phyloP scores from a whole-genome alignment of 2,888 invertebrate genomes.

The Drosophila conformis region DNA sequence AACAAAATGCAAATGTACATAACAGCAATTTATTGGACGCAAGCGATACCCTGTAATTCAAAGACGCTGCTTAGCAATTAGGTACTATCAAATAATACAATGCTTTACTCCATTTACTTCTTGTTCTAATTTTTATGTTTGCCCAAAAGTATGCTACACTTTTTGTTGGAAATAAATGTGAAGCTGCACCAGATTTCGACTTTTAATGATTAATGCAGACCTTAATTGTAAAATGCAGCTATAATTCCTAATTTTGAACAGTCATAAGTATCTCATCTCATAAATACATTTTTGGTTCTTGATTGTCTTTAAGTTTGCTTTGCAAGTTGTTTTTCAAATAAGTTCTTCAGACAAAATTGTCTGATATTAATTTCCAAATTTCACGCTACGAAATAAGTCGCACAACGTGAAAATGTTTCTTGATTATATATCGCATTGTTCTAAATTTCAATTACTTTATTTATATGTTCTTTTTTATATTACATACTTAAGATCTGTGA shows the following conservation, averaged over 20 bases:
- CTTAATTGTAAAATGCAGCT: background rate
- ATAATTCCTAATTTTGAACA: background rate
- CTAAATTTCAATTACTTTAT: background rate
- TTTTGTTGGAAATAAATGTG: background rate
- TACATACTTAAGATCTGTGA: background rate
- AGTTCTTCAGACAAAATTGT: background rate
- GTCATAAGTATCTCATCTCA: background rate
- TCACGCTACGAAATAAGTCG: background rate
- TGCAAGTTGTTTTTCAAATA: background rate
- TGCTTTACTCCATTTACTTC: too few relatives aligned
- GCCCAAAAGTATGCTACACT: conserved; percentile 12
- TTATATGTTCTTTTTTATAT: background rate
- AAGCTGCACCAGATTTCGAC: background rate
- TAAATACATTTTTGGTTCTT: background rate
- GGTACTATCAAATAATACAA: background rate
- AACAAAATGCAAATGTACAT: conserved; percentile 33
- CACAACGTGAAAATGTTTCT: background rate
- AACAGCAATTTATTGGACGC: conserved; percentile 1
- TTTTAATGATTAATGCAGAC: background rate
- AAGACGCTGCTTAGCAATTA: background rate
- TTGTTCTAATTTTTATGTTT: accelerated
- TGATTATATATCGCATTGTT: background rate
- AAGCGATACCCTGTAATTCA: conserved; percentile 22
- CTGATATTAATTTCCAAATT: background rate
- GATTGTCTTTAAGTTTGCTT: background rate